Percentiles rank a stretch among this genome's conserved stretches.
These are phyloP conservation scores for Trissoscelio sp. DNA, from an alignment of 2,888 invertebrate species.

Conservation along the genomic window DNA sequence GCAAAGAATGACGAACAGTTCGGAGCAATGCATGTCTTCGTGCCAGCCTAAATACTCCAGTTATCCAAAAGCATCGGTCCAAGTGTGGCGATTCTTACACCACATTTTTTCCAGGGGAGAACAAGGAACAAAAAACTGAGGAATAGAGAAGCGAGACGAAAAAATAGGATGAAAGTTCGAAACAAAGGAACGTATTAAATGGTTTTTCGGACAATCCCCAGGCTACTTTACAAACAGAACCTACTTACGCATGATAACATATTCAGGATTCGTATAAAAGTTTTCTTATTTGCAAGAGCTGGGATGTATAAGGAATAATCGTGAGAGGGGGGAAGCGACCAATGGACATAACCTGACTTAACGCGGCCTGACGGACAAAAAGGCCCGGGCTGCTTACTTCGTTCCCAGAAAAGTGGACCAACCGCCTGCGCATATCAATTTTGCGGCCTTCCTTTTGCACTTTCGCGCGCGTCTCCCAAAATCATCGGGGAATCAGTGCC, in stretches of 20 bases:
- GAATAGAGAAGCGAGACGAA: slow-evolving; percentile 14
- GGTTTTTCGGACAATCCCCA: slow-evolving; percentile 64
- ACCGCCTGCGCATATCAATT: slow-evolving; percentile 53
- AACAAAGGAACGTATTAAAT: slow-evolving; percentile 59
- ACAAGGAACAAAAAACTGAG: slow-evolving; percentile 7
- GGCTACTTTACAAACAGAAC: slow-evolving; percentile 76
- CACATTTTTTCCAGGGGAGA: slow-evolving; percentile 1
- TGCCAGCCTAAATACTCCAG: slow-evolving; percentile 58
- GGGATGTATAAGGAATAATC: slow-evolving; percentile 69
- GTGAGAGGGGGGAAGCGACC: slow-evolving; percentile 46
- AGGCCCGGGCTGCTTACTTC: slow-evolving; percentile 54
- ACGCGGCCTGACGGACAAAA: slow-evolving; percentile 61
- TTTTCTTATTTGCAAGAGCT: slow-evolving; percentile 60
- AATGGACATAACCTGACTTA: slow-evolving; percentile 70
- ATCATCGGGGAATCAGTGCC: slow-evolving; percentile 33
- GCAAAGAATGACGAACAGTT: slow-evolving; percentile 67
- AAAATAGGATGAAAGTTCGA: slow-evolving; percentile 28
- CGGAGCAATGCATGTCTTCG: slow-evolving; percentile 53
- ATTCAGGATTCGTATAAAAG: slow-evolving; percentile 72
- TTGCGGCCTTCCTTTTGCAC: slow-evolving; percentile 37
- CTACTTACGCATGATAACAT: slow-evolving; percentile 76
- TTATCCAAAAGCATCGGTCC: slow-evolving; percentile 29
- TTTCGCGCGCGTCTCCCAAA: slow-evolving; percentile 40
- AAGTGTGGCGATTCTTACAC: slow-evolving; percentile 54
- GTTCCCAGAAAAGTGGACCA: slow-evolving; percentile 70